Base-by-base conservation (phyloP, 30 jellyfish, hydroid and myxozoan species). In the Haliclystus octoradiatus region DNA sequence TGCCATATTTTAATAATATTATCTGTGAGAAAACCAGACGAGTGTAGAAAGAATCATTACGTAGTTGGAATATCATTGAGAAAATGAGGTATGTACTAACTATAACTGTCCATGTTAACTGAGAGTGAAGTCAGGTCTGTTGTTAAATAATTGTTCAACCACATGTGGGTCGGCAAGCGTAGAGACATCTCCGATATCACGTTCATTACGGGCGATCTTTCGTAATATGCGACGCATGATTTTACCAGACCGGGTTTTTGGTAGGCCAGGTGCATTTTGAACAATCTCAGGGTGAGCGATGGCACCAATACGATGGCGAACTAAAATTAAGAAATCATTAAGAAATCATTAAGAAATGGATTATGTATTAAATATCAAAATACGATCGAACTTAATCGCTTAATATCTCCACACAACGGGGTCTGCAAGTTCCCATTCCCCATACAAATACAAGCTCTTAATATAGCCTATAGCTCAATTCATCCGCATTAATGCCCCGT, bases 191-290 rank as follows among this genome's bases (percentile, higher is more conserved):
- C 98, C 98, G 62, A 89, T 66, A 69, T 89, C 89, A 0, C 72
- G 78, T 28, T 75, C 91, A 63, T 82, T 85, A 35, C 89, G 80
- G 26, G 98, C 98, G 27, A 89, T 74, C 46, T 89, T 89, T 26
- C 98, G 93, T 9, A 89, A 80, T 26, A 89, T 92, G 9, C 98
- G 94, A 14, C 98, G 95, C 98, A 89, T 89, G 27, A 89, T 89
- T 73, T 89, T 89, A 31, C 98, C 98, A 26, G 98, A 89, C 23
- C 98, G 93, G n/a, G 98, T 89, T 50, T 89, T 89, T 50, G 98
- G 98, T 28, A 89, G 60, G 23, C 98, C 95, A 19, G 98, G 95
- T 24, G 98, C 98, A 34, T 78, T 70, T 66, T 89, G 98, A 77
- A 89, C 77, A 68, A 89, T 34, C 32, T 89, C 98, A 15, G 98